phyloP scores from a whole-genome alignment of 2,797 vertebrate genomes.

The Meriones psammophilus region DNA sequence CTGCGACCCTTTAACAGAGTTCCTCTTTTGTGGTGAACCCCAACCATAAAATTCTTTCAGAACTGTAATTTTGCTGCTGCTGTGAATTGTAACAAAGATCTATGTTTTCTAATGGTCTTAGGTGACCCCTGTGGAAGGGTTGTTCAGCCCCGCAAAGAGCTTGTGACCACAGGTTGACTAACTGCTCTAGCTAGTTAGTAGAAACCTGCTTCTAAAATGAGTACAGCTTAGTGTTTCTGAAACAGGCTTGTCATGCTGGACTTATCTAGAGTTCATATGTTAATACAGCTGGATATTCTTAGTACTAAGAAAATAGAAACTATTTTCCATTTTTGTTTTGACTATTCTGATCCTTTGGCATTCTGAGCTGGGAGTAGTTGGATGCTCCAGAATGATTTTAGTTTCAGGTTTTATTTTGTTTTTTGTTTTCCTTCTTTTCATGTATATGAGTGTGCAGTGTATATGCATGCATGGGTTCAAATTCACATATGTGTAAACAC shows the following conservation, averaged over 20 bases:
- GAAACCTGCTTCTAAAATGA: constrained; percentile 32
- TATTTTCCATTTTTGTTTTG: constrained; percentile 23
- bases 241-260: background rate
- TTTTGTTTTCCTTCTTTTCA: background rate
- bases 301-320: background rate
- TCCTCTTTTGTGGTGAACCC: background rate
- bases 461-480: background rate
- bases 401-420: background rate
- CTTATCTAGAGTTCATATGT: background rate
- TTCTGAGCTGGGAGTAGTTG: constrained; percentile 32
- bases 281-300: constrained; percentile 18
- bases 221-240: constrained; percentile 12
- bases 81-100: background rate
- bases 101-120: background rate
- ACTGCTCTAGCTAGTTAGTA: background rate
- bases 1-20: background rate
- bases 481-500: background rate
- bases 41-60: background rate
- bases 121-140: background rate
- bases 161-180: background rate
- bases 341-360: background rate
- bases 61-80: background rate
- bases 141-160: background rate
- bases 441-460: background rate
- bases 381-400: background rate